Evolutionary conservation across 2,113 vertebrate species (phyloP).

Genomic region (Calyptomena viridis): DNA sequence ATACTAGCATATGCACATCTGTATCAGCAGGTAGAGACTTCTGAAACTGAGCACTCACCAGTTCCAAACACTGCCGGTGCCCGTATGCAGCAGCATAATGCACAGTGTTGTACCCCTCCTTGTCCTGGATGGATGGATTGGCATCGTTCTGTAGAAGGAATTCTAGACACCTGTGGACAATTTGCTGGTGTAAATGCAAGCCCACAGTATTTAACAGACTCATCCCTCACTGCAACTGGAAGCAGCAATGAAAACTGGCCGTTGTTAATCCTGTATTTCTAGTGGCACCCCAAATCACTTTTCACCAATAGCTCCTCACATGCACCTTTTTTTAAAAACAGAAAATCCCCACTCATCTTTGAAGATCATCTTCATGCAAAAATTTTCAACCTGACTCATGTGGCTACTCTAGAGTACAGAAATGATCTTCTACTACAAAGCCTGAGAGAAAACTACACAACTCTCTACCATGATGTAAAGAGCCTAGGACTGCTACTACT

Average conservation of each 20-base stretch:
- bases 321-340: not conserved
- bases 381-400: not conserved
- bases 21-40: not conserved
- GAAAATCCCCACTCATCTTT: not conserved
- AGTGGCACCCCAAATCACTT: not conserved
- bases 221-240: not conserved
- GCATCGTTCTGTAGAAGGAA: slow-evolving; percentile 92
- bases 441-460: not conserved
- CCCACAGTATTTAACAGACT: not conserved
- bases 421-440: not conserved
- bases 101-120: slow-evolving; percentile 91
- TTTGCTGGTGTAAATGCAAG: not conserved
- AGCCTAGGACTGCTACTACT: not conserved
- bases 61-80: slow-evolving; percentile 90
- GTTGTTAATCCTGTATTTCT: not conserved
- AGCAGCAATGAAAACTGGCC: not conserved
- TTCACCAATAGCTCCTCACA: not conserved
- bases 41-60: slow-evolving; percentile 76
- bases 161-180: slow-evolving; percentile 86
- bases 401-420: not conserved
- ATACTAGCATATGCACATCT: no score
- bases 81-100: slow-evolving; percentile 97
- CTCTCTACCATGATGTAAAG: not conserved
- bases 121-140: slow-evolving; percentile 87
- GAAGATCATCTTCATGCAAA: not conserved